Conservation (phyloP, 2,113 vertebrate species). For the Beaufortia kweichowensis region DNA sequence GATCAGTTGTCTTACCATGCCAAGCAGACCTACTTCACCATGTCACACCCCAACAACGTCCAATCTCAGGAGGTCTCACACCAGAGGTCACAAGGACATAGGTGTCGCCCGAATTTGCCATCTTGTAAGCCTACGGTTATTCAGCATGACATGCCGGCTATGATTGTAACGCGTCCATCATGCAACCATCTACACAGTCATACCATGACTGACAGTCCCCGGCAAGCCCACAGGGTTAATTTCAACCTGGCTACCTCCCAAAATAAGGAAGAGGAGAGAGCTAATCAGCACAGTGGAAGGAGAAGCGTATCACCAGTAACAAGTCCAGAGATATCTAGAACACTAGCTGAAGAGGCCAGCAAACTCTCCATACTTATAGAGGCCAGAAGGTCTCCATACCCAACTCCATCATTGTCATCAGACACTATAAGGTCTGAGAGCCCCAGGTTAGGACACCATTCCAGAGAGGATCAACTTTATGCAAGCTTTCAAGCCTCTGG, state of each 20-base stretch:
- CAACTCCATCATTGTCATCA: conserved; percentile 50
- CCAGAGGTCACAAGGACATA: conserved; percentile 51
- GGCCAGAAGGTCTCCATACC: conserved; percentile 58
- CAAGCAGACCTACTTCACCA: conserved; percentile 36
- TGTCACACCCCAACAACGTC: neutral
- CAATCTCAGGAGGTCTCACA: conserved; percentile 34
- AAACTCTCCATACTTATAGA: conserved; percentile 62
- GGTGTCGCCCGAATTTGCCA: conserved; percentile 59
- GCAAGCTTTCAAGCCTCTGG: conserved; percentile 36
- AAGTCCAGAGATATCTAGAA: conserved; percentile 59
- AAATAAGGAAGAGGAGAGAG: conserved; percentile 38
- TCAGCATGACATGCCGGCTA: conserved; percentile 61
- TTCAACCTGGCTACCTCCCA: conserved; percentile 41
- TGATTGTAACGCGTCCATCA: conserved; percentile 29
- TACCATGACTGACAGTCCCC: conserved; percentile 39
- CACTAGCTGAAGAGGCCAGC: conserved; percentile 59
- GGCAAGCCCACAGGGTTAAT: conserved; percentile 45
- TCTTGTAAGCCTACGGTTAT: conserved; percentile 66
- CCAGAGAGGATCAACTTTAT: conserved; percentile 47
- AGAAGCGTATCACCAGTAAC: conserved; percentile 52
- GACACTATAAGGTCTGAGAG: conserved; percentile 60
- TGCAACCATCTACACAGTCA: conserved; percentile 12
- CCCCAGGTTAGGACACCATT: conserved; percentile 38
- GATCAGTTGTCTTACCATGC: conserved; percentile 62
- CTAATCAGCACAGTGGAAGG: conserved; percentile 36